Conservation (phyloP, 2,797 vertebrate species). For the Allobates femoralis region DNA sequence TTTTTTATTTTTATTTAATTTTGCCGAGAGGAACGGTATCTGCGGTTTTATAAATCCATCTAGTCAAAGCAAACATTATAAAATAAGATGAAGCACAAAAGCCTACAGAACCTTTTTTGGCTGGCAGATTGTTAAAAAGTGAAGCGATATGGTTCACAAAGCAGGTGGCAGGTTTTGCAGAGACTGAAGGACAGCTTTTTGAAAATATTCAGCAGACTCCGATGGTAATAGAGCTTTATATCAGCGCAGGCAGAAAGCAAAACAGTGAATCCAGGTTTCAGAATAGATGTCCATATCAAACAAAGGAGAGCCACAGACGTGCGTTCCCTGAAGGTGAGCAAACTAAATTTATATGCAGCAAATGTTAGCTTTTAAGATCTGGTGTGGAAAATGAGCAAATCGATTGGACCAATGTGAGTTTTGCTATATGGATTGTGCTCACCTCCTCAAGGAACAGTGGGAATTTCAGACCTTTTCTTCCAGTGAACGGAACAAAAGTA, state of each 20-base stretch:
- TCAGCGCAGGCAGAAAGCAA: conserved; percentile 5
- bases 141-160: conserved; percentile 32
- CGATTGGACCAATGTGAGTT: not conserved
- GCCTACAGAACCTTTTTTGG: conserved; percentile 7
- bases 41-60: not conserved
- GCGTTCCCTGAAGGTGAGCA: not conserved
- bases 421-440: not conserved
- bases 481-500: no score
- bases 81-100: not conserved
- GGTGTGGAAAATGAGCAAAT: not conserved
- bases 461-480: not conserved
- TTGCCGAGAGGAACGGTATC: not conserved
- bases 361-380: not conserved
- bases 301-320: not conserved
- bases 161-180: conserved; percentile 41
- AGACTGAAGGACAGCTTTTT: conserved; percentile 32
- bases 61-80: not conserved
- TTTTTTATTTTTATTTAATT: not conserved
- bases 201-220: not conserved
- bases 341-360: not conserved
- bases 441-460: not conserved
- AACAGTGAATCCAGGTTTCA: not conserved
- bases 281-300: conserved; percentile 22
- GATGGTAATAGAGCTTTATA: conserved; percentile 25
- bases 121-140: conserved; percentile 21